Evolutionary conservation across 2,113 vertebrate species (phyloP), one percentile per base, ranked within the genome.

Genomic region (Spheniscus mendiculus): DNA sequence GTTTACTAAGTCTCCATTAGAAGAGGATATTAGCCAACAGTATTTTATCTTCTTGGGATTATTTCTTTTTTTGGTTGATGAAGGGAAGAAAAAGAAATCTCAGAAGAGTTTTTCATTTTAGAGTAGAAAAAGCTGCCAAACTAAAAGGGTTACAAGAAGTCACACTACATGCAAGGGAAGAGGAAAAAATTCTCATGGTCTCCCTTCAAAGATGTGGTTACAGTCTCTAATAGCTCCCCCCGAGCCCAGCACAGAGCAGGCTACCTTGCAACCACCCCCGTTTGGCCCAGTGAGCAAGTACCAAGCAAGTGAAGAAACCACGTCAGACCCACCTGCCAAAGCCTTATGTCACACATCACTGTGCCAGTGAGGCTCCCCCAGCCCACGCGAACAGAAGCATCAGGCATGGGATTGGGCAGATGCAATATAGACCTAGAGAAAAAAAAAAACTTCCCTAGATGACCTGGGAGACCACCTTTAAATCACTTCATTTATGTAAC

Each of bases 371-470:
- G 25, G 27, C 1, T 96, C 17, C 45, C 29, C 45, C 8, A 38
- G 23, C 15, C 47, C 25, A 12, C 6, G 2, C 0, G 2, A 34
- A 13, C 19, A 58, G 52, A 88, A 71, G 14, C 4, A 7, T 10
- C 13, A 32, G 44, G 16, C 12, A n/a, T 15, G 12, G 12, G 20
- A 13, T 17, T 49, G 15, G 25, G 55, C n/a, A 80, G 12, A 47
- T 38, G 29, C 18, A 27, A 26, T 7, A 23, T 2, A 69, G 34
- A 82, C 3, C 11, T 29, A 53, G 23, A 70, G 36, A 6, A 87
- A 44, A 87, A 44, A 82, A 38, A 42, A 3, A 6, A 2, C 25
- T 44, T 86, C 36, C 15, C 19, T 20, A 55, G 25, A 15, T 23
- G 8, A 40, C 38, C 44, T 47, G 17, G 42, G 32, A 59, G 11